Base-by-base conservation (phyloP, 37 sponge, comb jelly and placozoan species). In the Chondrosia reniformis region DNA sequence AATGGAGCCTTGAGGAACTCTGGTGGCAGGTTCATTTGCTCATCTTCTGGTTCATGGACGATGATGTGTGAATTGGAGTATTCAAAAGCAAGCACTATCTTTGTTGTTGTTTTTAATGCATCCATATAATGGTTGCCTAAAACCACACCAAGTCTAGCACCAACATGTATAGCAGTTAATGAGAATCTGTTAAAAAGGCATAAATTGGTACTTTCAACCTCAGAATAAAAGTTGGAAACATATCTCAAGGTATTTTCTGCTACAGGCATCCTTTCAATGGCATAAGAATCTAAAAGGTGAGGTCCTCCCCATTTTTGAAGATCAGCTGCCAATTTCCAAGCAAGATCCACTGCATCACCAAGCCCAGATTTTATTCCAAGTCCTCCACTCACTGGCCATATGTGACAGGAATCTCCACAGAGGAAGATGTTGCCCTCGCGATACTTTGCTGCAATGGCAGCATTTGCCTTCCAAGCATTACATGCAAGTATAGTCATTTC, bases 321-420 rank as follows among this genome's bases (percentile, higher is more conserved):
- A 24, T 77, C 63, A 17, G 86, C 89, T 33, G 77, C 93, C 24
- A 92, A 25, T 67, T 92, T 92, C 93, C 93, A 92, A 4, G 86
- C 74, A 32, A 92, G 80, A 62, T 92, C 76, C 19, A 63, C 74
- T 13, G 79, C 83, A 77, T 92, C 93, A 19, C 61, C 62, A 38
- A 87, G 44, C 32, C 93, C 93, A 0, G 93, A 85, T 52, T 92
- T 92, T 81, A 92, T 25, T 24, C 93, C 93, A 30, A 88, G 61
- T 4, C 93, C 93, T 30, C 89, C 93, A 67, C 78, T 84, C 25
- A 89, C 89, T 21, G 88, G 30, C 93, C 93, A 92, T 46, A 83
- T 83, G 71, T 92, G 89, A 33, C 86, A 89, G 34, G 88, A 82
- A 77, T 92, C 93, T 22, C 93, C 93, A 56, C 83, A 85, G 4